Evolutionary conservation across 2,797 vertebrate genomes (phyloP).

Genomic region (Benthosema pterotum): DNA sequence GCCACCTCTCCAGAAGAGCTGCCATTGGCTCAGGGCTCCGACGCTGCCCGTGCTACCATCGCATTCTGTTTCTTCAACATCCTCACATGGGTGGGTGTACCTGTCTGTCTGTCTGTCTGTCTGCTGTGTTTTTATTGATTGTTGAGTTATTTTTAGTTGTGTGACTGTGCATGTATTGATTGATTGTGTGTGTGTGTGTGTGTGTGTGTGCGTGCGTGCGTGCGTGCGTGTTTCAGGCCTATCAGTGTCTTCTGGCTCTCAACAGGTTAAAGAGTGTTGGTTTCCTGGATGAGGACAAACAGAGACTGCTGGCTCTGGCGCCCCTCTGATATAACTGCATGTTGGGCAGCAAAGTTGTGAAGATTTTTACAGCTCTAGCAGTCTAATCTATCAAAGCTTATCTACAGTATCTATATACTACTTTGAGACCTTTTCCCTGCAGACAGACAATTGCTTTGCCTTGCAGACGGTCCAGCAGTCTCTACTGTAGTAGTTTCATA

Average conservation of each 20-base stretch:
- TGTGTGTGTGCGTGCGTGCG: constrained; percentile 25
- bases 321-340: constrained; percentile 54
- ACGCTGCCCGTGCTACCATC: constrained; percentile 88
- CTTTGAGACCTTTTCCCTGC: too few species aligned
- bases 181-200: constrained; percentile 24
- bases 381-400: too few species aligned
- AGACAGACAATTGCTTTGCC: too few species aligned
- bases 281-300: constrained; percentile 67
- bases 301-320: constrained; percentile 62
- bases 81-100: constrained; percentile 89
- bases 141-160: too few species aligned
- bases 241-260: constrained; percentile 62
- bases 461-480: too few species aligned
- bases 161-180: constrained; percentile 27
- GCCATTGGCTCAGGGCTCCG: constrained; percentile 82
- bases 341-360: too few species aligned
- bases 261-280: constrained; percentile 56
- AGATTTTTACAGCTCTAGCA: too few species aligned
- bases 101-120: constrained; percentile 4
- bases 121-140: background rate
- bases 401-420: too few species aligned
- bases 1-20: constrained; percentile 76
- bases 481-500: too few species aligned
- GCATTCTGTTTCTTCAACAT: constrained; percentile 95
- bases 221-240: constrained; percentile 56